A percentile compares a stretch with the other conserved stretches of the same genome.
Conservation (phyloP, 2,888 invertebrate species). For the Hymenopus coronatus region DNA sequence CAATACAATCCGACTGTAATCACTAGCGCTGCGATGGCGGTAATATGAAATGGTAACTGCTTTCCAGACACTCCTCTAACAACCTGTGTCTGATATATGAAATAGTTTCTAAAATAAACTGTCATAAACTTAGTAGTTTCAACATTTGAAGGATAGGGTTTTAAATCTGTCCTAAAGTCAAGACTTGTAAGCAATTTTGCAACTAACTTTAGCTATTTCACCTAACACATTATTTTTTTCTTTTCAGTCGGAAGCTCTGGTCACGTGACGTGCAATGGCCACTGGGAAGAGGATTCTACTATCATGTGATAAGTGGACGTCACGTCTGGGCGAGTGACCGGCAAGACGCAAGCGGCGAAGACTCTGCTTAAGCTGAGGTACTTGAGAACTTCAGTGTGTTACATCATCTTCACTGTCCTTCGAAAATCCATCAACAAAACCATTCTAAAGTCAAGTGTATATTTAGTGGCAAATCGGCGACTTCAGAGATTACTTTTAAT, state of each 20-base stretch:
- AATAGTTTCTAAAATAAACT: too few relatives aligned
- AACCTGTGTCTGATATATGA: too few relatives aligned
- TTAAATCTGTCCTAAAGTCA: too few relatives aligned
- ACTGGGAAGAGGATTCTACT: constrained; percentile 29
- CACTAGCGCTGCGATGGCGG: too few relatives aligned
- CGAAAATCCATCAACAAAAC: neutral
- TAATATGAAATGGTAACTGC: too few relatives aligned
- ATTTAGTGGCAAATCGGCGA: neutral
- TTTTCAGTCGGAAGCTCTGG: constrained; percentile 31
- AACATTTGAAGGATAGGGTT: too few relatives aligned
- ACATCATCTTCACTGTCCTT: neutral
- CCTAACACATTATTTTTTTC: constrained; percentile 10
- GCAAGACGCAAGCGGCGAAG: constrained; percentile 26
- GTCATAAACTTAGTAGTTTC: too few relatives aligned
- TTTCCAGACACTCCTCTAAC: too few relatives aligned
- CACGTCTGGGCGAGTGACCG: constrained; percentile 25
- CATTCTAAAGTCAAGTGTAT: neutral
- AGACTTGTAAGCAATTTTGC: neutral
- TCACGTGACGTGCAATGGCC: constrained; percentile 30
- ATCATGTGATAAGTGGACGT: constrained; percentile 31
- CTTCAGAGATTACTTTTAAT: neutral
- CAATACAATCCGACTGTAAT: too few relatives aligned
- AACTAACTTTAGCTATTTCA: neutral
- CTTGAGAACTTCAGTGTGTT: neutral
- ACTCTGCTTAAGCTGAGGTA: constrained; percentile 8